phyloP scores from a whole-genome alignment of 2,797 vertebrate genomes.

The Pipistrellus kuhlii region DNA sequence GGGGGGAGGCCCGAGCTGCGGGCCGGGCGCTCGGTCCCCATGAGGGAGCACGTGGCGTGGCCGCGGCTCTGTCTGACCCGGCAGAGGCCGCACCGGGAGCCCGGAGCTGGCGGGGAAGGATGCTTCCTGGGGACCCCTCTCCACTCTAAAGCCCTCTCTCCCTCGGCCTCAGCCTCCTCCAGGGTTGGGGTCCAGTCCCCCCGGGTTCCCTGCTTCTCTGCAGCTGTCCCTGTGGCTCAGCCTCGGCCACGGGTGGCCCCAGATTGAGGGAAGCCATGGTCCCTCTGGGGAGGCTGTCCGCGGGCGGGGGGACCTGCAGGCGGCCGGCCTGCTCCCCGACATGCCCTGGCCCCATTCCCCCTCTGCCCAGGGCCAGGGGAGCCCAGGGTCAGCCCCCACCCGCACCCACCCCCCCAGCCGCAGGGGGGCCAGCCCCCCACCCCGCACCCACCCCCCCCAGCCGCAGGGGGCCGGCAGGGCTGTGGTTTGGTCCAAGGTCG shows the following conservation, averaged over 20 bases:
- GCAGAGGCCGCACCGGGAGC: rapidly evolving
- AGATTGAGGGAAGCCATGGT: neutral
- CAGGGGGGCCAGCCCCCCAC: too few species aligned
- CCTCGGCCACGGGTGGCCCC: neutral
- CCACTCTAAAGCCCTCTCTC: neutral
- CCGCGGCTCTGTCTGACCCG: neutral
- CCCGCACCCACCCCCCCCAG: too few species aligned
- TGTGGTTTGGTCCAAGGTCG: rapidly evolving
- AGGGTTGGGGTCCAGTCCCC: rapidly evolving
- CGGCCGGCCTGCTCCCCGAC: too few species aligned
- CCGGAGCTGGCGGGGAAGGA: neutral
- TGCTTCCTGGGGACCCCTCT: neutral
- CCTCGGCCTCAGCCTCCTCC: neutral
- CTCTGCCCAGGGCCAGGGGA: rapidly evolving
- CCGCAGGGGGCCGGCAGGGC: neutral
- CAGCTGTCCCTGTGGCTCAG: neutral
- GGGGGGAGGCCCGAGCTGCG: neutral
- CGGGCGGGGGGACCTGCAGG: neutral
- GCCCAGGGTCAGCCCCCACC: rapidly evolving
- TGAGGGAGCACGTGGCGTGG: rapidly evolving
- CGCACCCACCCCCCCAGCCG: neutral
- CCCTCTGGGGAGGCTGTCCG: rapidly evolving
- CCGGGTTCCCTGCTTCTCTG: rapidly evolving
- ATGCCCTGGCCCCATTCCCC: neutral
- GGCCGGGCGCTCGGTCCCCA: too few species aligned